These are phyloP conservation scores for Lamellibrachia columna DNA, from an alignment of 2,888 invertebrate species.

Conservation along the genomic window DNA sequence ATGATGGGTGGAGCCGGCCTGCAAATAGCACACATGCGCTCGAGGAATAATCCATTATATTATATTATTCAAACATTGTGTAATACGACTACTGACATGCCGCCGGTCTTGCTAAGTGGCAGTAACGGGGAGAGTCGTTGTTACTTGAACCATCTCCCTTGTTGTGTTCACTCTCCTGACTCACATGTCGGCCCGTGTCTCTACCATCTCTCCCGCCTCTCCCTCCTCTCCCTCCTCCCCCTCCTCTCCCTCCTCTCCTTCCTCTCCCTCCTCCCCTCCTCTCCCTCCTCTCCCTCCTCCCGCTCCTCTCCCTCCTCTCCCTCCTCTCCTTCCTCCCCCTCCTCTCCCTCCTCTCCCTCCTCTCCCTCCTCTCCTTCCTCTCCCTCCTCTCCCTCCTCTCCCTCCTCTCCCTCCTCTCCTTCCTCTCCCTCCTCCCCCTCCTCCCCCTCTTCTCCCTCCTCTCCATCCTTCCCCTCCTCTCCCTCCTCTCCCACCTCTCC, in stretches of 20 bases:
- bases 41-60: too few relatives aligned
- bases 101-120: too few relatives aligned
- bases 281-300: neutral
- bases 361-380: constrained; percentile 18
- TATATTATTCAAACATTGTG: too few relatives aligned
- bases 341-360: neutral
- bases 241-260: neutral
- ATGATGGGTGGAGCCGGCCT: too few relatives aligned
- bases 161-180: constrained; percentile 2
- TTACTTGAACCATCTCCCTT: neutral
- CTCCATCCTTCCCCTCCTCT: too few relatives aligned
- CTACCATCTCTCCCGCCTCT: neutral
- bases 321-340: neutral
- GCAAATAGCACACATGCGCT: too few relatives aligned
- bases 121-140: too few relatives aligned
- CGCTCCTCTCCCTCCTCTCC: neutral
- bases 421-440: neutral
- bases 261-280: neutral
- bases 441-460: too few relatives aligned
- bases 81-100: too few relatives aligned
- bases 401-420: neutral
- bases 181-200: neutral
- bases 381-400: neutral
- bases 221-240: neutral
- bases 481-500: neutral